Base-by-base conservation (phyloP, 1,140 invertebrate species). In the Drosophila kohkoa region DNA sequence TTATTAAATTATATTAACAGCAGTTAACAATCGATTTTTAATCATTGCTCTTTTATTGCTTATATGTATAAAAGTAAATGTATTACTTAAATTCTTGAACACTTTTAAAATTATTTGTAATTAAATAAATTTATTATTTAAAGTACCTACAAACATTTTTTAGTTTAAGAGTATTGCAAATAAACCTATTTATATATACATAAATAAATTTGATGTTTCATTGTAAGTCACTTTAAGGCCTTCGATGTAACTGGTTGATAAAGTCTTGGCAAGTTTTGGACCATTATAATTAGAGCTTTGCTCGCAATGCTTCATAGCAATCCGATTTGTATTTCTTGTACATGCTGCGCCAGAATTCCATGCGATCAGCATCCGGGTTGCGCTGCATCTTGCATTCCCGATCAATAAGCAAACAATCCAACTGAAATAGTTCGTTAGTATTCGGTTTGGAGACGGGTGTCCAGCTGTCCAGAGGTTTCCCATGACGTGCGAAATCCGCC, bases 401-500 rank as follows among this genome's bases (percentile, higher is more conserved):
- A 55, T 91, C 82, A 13, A 93, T 90, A 15, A 75, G 45, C 11
- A 93, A 59, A 30, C 91, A 93, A 69, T 92, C 70, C 46, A 92
- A 60, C 16, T 82, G 59, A 11, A 90, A 79, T 3, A 72, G 30
- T 28, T 79, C 66, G 62, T 70, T 5, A 8, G 0, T 6, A 28
- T 68, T 49, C 0, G 70, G 64, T 10, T 43, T 72, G 11, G 75
- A 62, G 0, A 93, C 80, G 0, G 90, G 79, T 20, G 59, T 75
- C 93, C 92, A 93, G 32, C 58, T 76, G 0, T 70, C 75, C 43
- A 11, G 70, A 1, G 93, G 93, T 8, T 91, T 90, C 0, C 90
- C 93, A 54, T 92, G 93, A 81, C 94, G 95, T 0, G 95, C 95
- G 90, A 95, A 95, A 77, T 95, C 95, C 0, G 94, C 94, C 95